Conservation (phyloP, 2,113 vertebrate species). For the Antigone vipio region DNA sequence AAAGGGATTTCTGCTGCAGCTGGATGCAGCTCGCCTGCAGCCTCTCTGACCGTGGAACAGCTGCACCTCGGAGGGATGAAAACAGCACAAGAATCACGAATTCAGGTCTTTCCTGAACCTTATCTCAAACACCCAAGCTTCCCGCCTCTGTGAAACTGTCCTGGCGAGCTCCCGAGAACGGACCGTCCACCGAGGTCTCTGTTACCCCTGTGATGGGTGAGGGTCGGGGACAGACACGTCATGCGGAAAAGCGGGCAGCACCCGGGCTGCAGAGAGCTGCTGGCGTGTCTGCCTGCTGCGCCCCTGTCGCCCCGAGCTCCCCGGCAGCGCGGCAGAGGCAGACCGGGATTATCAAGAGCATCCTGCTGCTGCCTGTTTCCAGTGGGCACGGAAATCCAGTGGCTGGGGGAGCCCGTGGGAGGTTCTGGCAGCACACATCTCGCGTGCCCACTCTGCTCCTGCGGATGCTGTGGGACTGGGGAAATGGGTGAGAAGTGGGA, state of each 20-base stretch:
- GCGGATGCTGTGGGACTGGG: neutral
- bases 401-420: too few species aligned
- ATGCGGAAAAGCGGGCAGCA: neutral
- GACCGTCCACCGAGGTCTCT: neutral
- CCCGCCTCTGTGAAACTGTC: neutral
- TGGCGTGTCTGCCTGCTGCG: neutral
- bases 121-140: neutral
- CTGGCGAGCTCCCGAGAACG: neutral
- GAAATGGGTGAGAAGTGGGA: neutral
- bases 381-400: neutral
- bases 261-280: neutral
- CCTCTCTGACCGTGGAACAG: neutral
- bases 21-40: neutral
- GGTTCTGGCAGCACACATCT: neutral
- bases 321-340: fast-evolving
- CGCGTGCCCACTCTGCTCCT: too few species aligned
- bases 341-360: neutral
- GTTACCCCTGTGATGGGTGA: neutral
- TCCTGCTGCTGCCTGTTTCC: neutral
- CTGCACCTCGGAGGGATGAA: neutral
- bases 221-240: neutral
- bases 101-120: neutral
- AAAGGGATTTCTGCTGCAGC: neutral
- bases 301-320: neutral
- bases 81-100: neutral